Evolutionary conservation across 2,797 vertebrate genomes (phyloP), one percentile per base, ranked within the genome.

Genomic region (Enteromius unitaeniatus): DNA sequence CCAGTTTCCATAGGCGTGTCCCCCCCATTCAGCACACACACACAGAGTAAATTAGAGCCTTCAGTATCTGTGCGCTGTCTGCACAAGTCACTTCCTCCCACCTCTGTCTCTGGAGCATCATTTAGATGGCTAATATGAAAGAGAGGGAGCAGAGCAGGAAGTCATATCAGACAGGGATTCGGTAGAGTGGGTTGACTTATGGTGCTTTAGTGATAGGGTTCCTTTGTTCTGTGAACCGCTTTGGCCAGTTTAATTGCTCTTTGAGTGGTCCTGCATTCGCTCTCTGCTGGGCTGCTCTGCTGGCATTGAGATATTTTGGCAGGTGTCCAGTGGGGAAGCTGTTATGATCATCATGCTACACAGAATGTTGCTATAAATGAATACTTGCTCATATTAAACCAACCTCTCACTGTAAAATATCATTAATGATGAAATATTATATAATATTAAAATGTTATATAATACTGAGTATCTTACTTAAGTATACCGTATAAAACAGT

Each of bases 41-140:
- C 78, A 80, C 65, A 68, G 74, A 19, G 31, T 23, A 83, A 88
- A 87, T 89, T 84, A 88, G 51, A 88, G 65, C 28, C 80, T 78
- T 80, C 47, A 55, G 69, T 68, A 40, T 76, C 60, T 58, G 17
- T 83, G 19, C 15, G 1, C 58, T 67, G 67, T 74, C 51, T 79
- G 55, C 60, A 80, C 77, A 77, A 40, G 58, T 70, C 5, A 31
- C 58, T 73, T 37, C 76, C 82, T 69, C 68, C 42, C 68, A 58
- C 58, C 40, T 68, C 76, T 49, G 65, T 62, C 72, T 76, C 78
- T 72, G n/a, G 78, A 77, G 74, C 42, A 69, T 81, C 72, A 62
- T 76, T 53, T 49, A 75, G 53, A 73, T 47, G 42, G n/a, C 23
- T 58, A 49, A 73, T 83, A 78, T 58, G 47, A 79, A 31, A 83